A percentile compares a stretch with the other conserved stretches of the same genome.
Conservation (phyloP, 2,797 vertebrate species). For the Poecilia wingei region DNA sequence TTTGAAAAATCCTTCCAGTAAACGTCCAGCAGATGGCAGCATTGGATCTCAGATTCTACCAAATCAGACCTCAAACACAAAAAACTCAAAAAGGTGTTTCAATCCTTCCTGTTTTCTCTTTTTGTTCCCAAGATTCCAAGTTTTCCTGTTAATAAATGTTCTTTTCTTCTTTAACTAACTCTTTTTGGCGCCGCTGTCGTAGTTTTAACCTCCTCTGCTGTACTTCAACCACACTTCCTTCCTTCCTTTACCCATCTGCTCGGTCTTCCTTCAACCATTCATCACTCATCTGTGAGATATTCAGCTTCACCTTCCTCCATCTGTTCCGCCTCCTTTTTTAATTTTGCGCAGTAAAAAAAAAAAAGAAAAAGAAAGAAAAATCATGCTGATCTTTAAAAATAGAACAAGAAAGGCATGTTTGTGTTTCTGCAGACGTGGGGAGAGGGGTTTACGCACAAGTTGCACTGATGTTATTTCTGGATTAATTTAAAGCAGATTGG, state of each 20-base stretch:
- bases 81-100: conserved; percentile 1
- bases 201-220: neutral
- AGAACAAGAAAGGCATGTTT: neutral
- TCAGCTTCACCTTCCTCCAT: conserved; percentile 8
- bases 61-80: neutral
- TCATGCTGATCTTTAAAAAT: conserved; percentile 1
- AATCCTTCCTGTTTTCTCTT: neutral
- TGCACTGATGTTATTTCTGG: neutral
- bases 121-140: neutral
- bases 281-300: conserved; percentile 22
- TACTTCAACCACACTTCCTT: conserved; percentile 6
- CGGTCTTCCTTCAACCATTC: conserved; percentile 19
- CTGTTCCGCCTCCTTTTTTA: conserved; percentile 3
- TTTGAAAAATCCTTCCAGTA: neutral
- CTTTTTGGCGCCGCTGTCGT: neutral
- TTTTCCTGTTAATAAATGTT: conserved; percentile 1
- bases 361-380: neutral
- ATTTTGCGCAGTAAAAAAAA: neutral
- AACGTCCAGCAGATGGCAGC: conserved; percentile 74
- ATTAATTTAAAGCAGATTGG: neutral
- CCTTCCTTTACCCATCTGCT: conserved; percentile 35
- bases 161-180: conserved; percentile 7
- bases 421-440: neutral
- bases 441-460: neutral
- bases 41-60: conserved; percentile 45